These are phyloP conservation scores for Gymnoscopelus microlampas DNA, from an alignment of 2,797 vertebrate genomes.

Conservation along the genomic window DNA sequence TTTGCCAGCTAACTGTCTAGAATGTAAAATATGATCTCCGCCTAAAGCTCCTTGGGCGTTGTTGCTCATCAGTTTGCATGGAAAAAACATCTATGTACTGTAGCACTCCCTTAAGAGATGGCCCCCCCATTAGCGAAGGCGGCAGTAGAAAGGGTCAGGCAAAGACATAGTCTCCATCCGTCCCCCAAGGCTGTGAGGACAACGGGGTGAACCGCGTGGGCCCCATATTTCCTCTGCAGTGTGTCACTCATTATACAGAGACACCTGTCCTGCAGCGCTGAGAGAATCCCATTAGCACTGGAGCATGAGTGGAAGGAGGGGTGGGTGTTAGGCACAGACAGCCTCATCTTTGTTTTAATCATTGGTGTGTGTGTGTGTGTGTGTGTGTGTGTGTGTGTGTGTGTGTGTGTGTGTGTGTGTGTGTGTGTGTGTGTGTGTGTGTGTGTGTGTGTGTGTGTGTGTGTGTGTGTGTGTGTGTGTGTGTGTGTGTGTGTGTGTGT, in stretches of 20 bases:
- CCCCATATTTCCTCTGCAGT: constrained; percentile 40
- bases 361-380: constrained; percentile 5
- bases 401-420: no score
- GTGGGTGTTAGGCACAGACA: constrained; percentile 43
- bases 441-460: no score
- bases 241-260: constrained; percentile 42
- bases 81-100: neutral
- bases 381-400: no score
- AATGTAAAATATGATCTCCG: no score
- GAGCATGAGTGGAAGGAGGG: constrained; percentile 17
- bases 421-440: no score
- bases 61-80: neutral
- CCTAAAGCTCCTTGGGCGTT: constrained; percentile 2
- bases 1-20: no score
- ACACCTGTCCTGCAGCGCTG: constrained; percentile 39
- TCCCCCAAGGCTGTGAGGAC: constrained; percentile 6
- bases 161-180: neutral
- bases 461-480: no score
- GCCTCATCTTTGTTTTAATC: constrained; percentile 67
- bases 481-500: no score
- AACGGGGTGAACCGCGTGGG: constrained; percentile 4
- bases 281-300: constrained; percentile 44
- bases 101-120: neutral
- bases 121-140: neutral
- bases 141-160: neutral